A percentile compares a stretch with the other conserved stretches of the same genome.
Conservation (phyloP, 2,888 invertebrate genomes). For the Pyrrhia umbra region DNA sequence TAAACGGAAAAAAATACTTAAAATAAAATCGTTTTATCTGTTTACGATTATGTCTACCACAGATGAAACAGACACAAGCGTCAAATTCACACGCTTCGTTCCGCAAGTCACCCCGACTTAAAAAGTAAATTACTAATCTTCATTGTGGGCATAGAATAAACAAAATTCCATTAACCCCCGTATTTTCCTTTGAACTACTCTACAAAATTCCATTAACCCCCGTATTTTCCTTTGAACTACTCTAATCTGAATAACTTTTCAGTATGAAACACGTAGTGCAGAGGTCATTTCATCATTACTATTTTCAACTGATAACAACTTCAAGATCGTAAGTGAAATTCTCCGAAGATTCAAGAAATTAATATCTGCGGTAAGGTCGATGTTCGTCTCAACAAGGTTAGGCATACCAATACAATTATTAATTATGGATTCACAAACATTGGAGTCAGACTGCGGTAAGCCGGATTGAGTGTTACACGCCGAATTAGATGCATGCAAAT, state of each 20-base stretch:
- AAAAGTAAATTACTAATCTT: no score
- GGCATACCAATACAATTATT: slow-evolving; percentile 21
- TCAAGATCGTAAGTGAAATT: neutral
- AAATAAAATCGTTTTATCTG: no score
- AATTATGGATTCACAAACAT: slow-evolving; percentile 46
- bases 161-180: no score
- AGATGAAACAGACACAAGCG: no score
- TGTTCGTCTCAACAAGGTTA: neutral
- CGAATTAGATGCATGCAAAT: slow-evolving; percentile 51
- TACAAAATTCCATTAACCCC: no score
- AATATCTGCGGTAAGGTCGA: neutral
- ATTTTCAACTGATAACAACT: neutral
- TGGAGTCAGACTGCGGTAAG: slow-evolving; percentile 30
- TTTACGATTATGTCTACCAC: no score
- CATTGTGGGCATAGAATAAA: no score
- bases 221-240: neutral
- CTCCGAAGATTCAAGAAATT: neutral
- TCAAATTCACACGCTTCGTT: no score
- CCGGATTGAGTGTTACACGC: slow-evolving; percentile 12
- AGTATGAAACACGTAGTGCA: neutral
- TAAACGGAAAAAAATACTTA: no score
- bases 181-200: no score
- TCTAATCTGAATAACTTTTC: neutral
- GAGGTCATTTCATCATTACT: neutral
- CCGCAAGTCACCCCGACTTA: no score